phyloP scores from a whole-genome alignment of 2,888 invertebrate genomes.

The Epicampocera succincta region DNA sequence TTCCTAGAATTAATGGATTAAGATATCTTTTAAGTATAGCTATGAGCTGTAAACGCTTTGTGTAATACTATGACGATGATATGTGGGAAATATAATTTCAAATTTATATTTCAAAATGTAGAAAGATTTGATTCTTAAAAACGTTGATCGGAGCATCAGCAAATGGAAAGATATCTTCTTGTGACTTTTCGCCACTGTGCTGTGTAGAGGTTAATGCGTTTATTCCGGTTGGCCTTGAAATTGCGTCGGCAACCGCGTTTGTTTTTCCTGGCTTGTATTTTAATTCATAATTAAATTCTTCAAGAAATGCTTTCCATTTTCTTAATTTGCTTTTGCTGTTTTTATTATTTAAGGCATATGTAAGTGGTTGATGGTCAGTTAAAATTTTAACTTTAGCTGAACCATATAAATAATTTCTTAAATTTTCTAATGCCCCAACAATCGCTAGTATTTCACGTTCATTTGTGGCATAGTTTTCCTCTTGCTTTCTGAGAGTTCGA shows the following conservation, averaged over 20 bases:
- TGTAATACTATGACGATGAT: not conserved
- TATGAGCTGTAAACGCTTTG: not conserved
- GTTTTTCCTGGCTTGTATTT: conserved; percentile 10
- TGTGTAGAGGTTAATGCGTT: not conserved
- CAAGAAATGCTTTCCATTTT: not conserved
- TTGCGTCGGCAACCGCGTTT: not conserved
- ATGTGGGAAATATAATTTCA: conserved; percentile 1
- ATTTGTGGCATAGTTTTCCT: not conserved
- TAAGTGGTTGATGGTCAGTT: conserved; percentile 2
- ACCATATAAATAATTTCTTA: conserved; percentile 3
- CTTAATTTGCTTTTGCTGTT: not conserved
- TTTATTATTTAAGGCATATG: not conserved
- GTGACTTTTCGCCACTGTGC: conserved; percentile 1
- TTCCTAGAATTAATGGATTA: not conserved
- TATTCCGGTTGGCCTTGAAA: not conserved
- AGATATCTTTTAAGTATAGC: not conserved
- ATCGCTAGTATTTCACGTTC: conserved; percentile 1
- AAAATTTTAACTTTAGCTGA: conserved; percentile 1
- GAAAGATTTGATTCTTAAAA: conserved; percentile 8
- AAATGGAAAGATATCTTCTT: not conserved
- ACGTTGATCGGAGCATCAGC: not conserved
- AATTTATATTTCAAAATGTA: conserved; percentile 3
- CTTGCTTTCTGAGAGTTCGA: not conserved
- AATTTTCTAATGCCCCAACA: not conserved
- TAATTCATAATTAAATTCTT: conserved; percentile 1